These are phyloP conservation scores for Anisognathus igniventris DNA, from an alignment of 2,797 vertebrate genomes.

Conservation along the genomic window DNA sequence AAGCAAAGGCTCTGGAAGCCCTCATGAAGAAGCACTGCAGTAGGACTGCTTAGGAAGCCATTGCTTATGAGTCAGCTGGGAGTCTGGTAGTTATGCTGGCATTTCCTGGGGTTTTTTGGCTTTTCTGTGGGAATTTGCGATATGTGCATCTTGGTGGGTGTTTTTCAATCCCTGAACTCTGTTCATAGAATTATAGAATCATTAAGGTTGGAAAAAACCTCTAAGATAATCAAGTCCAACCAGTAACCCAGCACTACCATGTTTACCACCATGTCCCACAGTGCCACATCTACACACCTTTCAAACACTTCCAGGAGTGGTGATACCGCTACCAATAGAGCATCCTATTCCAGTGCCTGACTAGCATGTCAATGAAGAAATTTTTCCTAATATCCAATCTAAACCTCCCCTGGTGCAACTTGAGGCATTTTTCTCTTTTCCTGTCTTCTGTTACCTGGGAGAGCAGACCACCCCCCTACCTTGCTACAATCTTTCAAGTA, in stretches of 20 bases:
- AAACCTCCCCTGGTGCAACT: neutral
- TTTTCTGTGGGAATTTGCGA: neutral
- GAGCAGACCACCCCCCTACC: neutral
- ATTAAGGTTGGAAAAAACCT: neutral
- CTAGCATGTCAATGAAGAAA: neutral
- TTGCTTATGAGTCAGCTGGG: rapidly evolving
- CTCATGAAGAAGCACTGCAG: neutral
- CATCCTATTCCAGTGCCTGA: neutral
- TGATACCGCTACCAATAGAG: neutral
- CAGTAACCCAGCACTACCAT: neutral
- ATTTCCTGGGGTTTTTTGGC: neutral
- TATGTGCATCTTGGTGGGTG: rapidly evolving
- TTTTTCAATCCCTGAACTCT: neutral
- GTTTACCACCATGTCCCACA: neutral
- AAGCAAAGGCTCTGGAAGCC: neutral
- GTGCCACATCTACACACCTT: neutral
- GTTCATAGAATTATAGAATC: neutral
- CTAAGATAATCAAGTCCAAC: neutral
- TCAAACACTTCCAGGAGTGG: neutral
- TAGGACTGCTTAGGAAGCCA: neutral
- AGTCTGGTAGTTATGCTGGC: neutral
- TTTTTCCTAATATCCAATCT: neutral
- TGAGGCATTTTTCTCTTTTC: neutral
- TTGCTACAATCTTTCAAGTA: neutral
- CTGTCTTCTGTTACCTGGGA: neutral